Evolutionary conservation across 2,113 vertebrate genomes (phyloP).

Genomic region (Salvator merianae): DNA sequence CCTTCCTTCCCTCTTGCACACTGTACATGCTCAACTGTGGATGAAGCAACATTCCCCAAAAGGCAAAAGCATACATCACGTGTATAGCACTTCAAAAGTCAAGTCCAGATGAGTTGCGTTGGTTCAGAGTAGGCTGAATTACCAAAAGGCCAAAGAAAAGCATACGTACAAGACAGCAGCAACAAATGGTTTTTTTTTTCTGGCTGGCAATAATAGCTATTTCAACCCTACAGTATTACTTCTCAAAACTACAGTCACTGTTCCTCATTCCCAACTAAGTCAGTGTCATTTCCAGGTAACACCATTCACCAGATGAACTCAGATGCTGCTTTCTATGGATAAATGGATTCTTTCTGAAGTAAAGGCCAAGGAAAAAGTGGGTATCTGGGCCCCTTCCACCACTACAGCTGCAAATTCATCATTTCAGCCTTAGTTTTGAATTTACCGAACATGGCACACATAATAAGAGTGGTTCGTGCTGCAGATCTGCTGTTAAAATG

Average conservation of each 20-base stretch:
- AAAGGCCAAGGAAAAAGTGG: background rate
- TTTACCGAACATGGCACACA: background rate
- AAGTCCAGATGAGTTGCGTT: background rate
- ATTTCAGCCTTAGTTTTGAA: background rate
- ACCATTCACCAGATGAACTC: too few relatives aligned
- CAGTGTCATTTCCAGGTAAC: too few relatives aligned
- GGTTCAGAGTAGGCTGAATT: background rate
- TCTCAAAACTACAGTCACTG: too few relatives aligned
- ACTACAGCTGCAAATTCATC: background rate
- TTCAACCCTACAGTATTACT: background rate
- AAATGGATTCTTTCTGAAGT: background rate
- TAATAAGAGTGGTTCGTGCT: background rate
- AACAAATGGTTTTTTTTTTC: slow-evolving; percentile 37
- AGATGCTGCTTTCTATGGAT: background rate
- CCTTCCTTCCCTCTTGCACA: background rate
- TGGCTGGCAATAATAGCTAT: background rate
- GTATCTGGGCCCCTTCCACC: too few relatives aligned
- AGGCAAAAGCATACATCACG: background rate
- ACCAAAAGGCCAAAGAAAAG: slow-evolving; percentile 7
- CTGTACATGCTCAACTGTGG: background rate
- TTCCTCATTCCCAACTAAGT: background rate
- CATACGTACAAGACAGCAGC: slow-evolving; percentile 4
- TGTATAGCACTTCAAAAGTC: slow-evolving; percentile 16
- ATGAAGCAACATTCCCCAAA: background rate
- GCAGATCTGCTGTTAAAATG: background rate